Evolutionary conservation across 2,888 invertebrate genomes (phyloP).

Genomic region (Lithodes maja): DNA sequence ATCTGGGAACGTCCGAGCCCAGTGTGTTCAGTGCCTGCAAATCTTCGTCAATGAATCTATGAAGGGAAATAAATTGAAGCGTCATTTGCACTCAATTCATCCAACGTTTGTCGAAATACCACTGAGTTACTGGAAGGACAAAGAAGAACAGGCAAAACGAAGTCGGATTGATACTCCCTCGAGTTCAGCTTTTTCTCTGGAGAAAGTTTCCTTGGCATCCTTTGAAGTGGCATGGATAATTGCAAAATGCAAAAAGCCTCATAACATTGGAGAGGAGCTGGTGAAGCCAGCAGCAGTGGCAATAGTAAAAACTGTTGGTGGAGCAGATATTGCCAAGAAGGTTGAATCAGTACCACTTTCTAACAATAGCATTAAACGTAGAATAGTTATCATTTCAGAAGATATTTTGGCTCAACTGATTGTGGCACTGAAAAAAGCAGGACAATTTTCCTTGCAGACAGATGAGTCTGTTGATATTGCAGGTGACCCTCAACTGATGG

Average conservation of each 20-base stretch:
- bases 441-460: neutral
- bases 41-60: constrained; percentile 17
- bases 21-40: constrained; percentile 29
- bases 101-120: constrained; percentile 1
- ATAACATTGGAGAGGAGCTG: constrained; percentile 18
- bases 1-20: constrained; percentile 18
- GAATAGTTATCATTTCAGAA: constrained; percentile 7
- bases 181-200: neutral
- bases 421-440: constrained; percentile 25
- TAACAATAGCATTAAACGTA: neutral
- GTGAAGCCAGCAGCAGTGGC: constrained; percentile 30
- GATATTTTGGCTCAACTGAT: constrained; percentile 21
- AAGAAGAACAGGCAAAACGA: constrained; percentile 5
- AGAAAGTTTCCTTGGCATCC: neutral
- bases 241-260: neutral
- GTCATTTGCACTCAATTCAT: constrained; percentile 27
- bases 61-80: constrained; percentile 19
- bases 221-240: constrained; percentile 36
- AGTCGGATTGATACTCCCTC: constrained; percentile 32
- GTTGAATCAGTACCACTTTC: neutral
- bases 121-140: neutral
- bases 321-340: constrained; percentile 14
- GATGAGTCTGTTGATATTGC: too few relatives aligned
- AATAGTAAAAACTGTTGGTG: constrained; percentile 27
- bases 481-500: neutral